phyloP scores from a whole-genome alignment of 1,140 invertebrate genomes.

The Vanessa atalanta region DNA sequence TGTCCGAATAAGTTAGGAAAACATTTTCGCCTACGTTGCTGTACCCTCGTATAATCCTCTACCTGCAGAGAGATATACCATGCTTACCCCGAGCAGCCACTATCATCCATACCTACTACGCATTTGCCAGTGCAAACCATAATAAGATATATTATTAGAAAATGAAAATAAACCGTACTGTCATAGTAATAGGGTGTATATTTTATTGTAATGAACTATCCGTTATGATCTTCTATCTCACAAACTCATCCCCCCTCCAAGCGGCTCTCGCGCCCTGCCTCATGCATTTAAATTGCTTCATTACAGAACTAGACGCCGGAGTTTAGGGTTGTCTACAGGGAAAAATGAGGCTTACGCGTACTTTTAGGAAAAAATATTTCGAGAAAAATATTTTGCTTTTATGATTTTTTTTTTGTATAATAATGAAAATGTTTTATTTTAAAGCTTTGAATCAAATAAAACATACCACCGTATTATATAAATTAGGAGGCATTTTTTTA shows the following conservation, averaged over 20 bases:
- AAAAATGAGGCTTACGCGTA: conserved; percentile 54
- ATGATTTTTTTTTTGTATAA: too few species aligned
- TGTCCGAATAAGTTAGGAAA: conserved; percentile 73
- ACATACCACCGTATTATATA: background rate
- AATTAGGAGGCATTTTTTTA: too few species aligned
- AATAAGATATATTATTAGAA: conserved; percentile 13
- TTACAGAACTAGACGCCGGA: conserved; percentile 75
- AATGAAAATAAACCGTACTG: conserved; percentile 34
- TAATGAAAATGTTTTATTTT: too few species aligned
- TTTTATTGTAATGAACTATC: conserved; percentile 1
- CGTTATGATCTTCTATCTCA: conserved; percentile 46
- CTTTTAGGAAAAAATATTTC: conserved; percentile 22
- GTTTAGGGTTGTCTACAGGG: conserved; percentile 71
- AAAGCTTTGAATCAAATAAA: background rate
- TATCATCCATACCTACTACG: conserved; percentile 76
- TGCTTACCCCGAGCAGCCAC: conserved; percentile 73
- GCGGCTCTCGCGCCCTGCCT: conserved; percentile 76
- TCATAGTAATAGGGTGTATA: conserved; percentile 22
- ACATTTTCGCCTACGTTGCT: conserved; percentile 73
- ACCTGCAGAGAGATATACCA: conserved; percentile 78
- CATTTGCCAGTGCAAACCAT: conserved; percentile 25
- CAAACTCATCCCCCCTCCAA: conserved; percentile 60
- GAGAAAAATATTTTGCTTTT: background rate
- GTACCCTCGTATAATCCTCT: conserved; percentile 75
- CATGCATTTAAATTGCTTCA: conserved; percentile 83